Evolutionary conservation across 2,888 invertebrate genomes (phyloP).

Genomic region (Kuschelorhynchus macadamiae): DNA sequence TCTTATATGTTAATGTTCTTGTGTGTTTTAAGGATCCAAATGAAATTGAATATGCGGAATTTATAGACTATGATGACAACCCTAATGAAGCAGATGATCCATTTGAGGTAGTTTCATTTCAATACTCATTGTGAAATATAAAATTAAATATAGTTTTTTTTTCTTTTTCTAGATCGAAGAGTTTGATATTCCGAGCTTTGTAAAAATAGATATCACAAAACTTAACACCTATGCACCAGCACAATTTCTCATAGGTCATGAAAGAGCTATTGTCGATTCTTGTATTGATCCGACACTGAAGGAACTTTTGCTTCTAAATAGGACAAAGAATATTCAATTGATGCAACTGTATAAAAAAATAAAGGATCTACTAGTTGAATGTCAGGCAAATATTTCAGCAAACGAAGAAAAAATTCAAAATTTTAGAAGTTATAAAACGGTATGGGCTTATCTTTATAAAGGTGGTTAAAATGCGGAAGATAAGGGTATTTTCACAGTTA

Average conservation of each 20-base stretch:
- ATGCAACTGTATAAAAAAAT: constrained; percentile 35
- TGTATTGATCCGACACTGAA: constrained; percentile 37
- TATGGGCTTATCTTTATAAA: too few species aligned
- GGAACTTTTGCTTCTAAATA: constrained; percentile 36
- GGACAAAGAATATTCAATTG: constrained; percentile 41
- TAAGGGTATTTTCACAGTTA: too few species aligned
- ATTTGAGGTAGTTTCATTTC: constrained; percentile 26
- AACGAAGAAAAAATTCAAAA: constrained; percentile 24
- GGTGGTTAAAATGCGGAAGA: too few species aligned
- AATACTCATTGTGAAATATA: too few species aligned
- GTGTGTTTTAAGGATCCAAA: constrained; percentile 23
- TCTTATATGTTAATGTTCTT: too few species aligned
- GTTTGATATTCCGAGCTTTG: constrained; percentile 27
- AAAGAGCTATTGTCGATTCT: constrained; percentile 25
- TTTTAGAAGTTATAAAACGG: too few species aligned
- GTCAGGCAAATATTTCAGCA: constrained; percentile 28
- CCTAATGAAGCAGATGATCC: constrained; percentile 11
- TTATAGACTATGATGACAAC: constrained; percentile 23
- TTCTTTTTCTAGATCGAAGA: constrained; percentile 28
- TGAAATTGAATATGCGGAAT: constrained; percentile 30
- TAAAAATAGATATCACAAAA: constrained; percentile 18
- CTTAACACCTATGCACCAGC: constrained; percentile 12
- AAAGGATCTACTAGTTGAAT: constrained; percentile 36
- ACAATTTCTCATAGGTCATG: constrained; percentile 18
- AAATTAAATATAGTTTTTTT: too few species aligned